Percentiles rank a stretch among this genome's conserved stretches.
phyloP scores from a whole-genome alignment of 2,888 invertebrate genomes.

The Platycnemis pennipes region DNA sequence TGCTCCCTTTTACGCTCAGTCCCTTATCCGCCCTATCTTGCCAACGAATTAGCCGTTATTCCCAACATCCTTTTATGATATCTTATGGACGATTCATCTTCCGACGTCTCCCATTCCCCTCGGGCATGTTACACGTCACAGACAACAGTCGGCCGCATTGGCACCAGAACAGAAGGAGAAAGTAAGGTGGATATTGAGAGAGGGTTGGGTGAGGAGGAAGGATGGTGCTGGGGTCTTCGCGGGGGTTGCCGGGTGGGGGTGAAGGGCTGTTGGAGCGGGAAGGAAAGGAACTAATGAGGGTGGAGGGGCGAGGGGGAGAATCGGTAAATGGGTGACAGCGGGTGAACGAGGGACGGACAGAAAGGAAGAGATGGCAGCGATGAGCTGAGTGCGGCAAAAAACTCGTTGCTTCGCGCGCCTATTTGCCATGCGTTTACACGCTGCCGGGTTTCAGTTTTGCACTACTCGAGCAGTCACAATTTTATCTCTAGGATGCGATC shows the following conservation, averaged over 20 bases:
- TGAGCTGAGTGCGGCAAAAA: not conserved
- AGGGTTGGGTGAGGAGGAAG: not conserved
- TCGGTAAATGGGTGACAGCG: not conserved
- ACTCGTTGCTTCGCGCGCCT: no score
- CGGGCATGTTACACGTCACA: conserved; percentile 55
- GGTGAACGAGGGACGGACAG: not conserved
- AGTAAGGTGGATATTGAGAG: not conserved
- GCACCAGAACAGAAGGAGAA: not conserved
- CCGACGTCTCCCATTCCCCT: conserved; percentile 46
- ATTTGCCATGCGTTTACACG: no score
- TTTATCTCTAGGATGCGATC: no score
- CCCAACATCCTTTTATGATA: conserved; percentile 60
- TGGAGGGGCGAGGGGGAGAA: not conserved
- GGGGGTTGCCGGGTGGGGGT: not conserved
- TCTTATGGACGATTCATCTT: conserved; percentile 63
- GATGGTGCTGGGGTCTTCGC: not conserved
- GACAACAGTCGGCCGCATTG: conserved; percentile 50
- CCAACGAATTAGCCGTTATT: conserved; percentile 56
- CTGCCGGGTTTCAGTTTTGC: no score
- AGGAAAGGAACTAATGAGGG: not conserved
- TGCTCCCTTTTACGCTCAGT: no score
- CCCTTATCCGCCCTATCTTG: no score
- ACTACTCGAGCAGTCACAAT: no score
- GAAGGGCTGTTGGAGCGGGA: not conserved
- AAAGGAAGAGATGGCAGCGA: not conserved